phyloP scores from a whole-genome alignment of 2,113 vertebrate genomes.

The Bufo gargarizans region DNA sequence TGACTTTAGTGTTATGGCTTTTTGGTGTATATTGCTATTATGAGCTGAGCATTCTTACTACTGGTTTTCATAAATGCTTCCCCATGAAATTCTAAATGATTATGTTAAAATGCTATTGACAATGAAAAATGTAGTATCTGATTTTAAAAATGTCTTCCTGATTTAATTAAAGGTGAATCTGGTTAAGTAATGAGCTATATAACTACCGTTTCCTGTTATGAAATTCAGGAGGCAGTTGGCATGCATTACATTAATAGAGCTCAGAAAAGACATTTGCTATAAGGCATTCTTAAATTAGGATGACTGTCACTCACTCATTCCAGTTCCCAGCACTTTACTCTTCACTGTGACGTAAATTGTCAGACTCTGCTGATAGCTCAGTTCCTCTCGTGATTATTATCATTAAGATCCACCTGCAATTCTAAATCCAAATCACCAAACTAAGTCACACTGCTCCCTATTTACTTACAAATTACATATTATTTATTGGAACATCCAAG shows the following conservation, averaged over 20 bases:
- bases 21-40: not conserved
- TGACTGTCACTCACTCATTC: conserved; percentile 40
- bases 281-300: conserved; percentile 34
- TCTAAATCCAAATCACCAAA: conserved; percentile 36
- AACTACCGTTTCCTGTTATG: not conserved
- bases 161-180: conserved; percentile 16
- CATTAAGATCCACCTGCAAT: conserved; percentile 49
- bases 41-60: not conserved
- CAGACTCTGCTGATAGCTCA: conserved; percentile 38
- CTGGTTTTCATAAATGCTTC: not conserved
- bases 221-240: conserved; percentile 14
- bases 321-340: conserved; percentile 50
- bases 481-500: not conserved
- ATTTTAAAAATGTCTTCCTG: not conserved
- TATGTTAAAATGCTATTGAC: not conserved
- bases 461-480: conserved; percentile 42
- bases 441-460: conserved; percentile 17
- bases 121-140: not conserved
- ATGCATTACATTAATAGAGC: not conserved
- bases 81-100: not conserved
- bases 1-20: too few relatives aligned
- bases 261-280: conserved; percentile 24
- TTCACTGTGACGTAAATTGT: conserved; percentile 50
- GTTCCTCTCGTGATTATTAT: conserved; percentile 52
- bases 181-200: not conserved